Conservation (phyloP, 2,797 vertebrate species). For the Peromyscus melanophrys region DNA sequence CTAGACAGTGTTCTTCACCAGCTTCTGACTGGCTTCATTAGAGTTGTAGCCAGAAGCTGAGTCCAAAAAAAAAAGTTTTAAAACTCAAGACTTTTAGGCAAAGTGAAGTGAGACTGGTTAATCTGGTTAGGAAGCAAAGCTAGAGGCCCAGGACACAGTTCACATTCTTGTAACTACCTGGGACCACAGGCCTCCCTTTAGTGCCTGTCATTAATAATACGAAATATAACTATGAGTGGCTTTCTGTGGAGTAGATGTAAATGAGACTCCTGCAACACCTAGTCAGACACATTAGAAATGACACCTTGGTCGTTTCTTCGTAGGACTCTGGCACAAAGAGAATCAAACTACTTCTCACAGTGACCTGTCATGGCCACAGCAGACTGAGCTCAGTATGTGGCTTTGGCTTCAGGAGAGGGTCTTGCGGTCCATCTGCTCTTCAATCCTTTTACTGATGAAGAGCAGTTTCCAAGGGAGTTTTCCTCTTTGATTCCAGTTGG, state of each 20-base stretch:
- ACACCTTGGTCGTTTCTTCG: background rate
- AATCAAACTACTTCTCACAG: background rate
- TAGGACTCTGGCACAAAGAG: background rate
- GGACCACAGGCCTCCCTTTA: slow-evolving; percentile 10
- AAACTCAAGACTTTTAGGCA: background rate
- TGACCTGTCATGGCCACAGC: no score
- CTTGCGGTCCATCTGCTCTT: background rate
- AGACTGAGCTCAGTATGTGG: background rate
- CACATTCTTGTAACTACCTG: background rate
- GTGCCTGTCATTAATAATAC: slow-evolving; percentile 41
- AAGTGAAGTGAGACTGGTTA: background rate
- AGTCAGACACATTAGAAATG: background rate
- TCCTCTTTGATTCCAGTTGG: background rate
- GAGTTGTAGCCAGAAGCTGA: slow-evolving; percentile 18
- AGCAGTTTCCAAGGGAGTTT: background rate
- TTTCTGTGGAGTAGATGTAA: slow-evolving; percentile 46
- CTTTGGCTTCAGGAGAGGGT: background rate
- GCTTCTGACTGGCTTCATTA: background rate
- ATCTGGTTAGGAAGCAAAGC: background rate
- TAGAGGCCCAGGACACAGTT: background rate
- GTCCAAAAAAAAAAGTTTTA: background rate
- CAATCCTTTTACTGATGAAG: background rate
- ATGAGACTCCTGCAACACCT: slow-evolving; percentile 2
- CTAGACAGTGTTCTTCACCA: background rate
- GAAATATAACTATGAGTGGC: slow-evolving; percentile 59